Conservation (phyloP, 2,888 invertebrate species). For the Campaea margaritaria region DNA sequence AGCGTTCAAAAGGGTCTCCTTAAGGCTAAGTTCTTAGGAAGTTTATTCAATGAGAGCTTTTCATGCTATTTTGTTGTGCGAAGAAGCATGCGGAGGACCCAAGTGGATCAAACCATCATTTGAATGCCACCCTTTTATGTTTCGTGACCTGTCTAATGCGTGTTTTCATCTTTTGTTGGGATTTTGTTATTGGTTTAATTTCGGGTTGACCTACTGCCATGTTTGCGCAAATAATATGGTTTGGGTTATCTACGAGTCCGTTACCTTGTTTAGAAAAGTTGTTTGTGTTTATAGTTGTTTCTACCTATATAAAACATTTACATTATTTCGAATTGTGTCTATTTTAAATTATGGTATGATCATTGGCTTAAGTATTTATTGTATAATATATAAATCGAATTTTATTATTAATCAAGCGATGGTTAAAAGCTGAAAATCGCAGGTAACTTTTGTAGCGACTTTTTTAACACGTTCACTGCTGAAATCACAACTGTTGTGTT, state of each 20-base stretch:
- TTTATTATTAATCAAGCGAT: too few species aligned
- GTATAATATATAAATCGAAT: too few species aligned
- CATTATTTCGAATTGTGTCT: too few species aligned
- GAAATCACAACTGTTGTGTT: too few species aligned
- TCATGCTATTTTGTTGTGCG: slow-evolving; percentile 38
- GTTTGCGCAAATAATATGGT: slow-evolving; percentile 1
- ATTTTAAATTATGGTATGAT: too few species aligned
- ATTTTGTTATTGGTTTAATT: slow-evolving; percentile 27
- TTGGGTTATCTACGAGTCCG: background rate
- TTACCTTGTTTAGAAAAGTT: background rate
- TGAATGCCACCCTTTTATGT: slow-evolving; percentile 36
- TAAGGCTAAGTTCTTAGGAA: slow-evolving; percentile 44
- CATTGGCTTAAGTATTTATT: too few species aligned
- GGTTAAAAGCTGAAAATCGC: too few species aligned
- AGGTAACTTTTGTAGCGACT: too few species aligned
- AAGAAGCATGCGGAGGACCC: slow-evolving; percentile 28
- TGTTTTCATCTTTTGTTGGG: slow-evolving; percentile 27
- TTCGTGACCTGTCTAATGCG: slow-evolving; percentile 34
- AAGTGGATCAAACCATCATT: slow-evolving; percentile 43
- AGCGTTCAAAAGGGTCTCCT: slow-evolving; percentile 52
- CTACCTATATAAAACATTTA: too few species aligned
- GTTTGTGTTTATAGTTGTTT: background rate
- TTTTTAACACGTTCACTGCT: too few species aligned
- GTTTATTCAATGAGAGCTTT: slow-evolving; percentile 56
- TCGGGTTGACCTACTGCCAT: slow-evolving; percentile 15